Base-by-base conservation (phyloP, 1,140 invertebrate species). In the Delia radicum region DNA sequence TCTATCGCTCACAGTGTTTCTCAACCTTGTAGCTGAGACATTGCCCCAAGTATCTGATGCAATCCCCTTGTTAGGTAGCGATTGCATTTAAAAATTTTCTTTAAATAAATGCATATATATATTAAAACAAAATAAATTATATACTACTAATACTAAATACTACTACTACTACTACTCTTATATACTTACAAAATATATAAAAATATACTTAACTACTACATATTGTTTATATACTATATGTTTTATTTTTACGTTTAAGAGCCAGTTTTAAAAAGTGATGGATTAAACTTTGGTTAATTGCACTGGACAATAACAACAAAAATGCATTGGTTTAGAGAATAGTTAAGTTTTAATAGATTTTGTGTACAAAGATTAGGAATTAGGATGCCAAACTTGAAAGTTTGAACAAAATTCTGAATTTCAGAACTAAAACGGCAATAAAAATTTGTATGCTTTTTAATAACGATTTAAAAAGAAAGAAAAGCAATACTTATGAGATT, bases 1-100 rank as follows among this genome's bases (percentile, higher is more conserved):
- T 89, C 96, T 99, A 88, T 98, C 97, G 88, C 93, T 99, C 91
- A 99, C 97, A 89, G 97, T 99, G 90, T 99, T 99, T 93, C 94
- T 95, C 91, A 96, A 96, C 91, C 92, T 97, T 89, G 95, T 97
- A 87, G 94, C 95, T 85, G 95, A 97, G 92, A 96, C 94, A 88
- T 92, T 97, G 91, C 96, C 95, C 87, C 94, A 96, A 91, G 94
- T 96, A 88, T 96, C 95, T 89, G 95, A 96, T 89, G 94, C 94
- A 89, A 95, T 96, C 90, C 94, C 94, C 89, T 89, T 96, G 92
- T 94, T 95, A 95, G 94, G 94, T 95, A 96, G 89, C 87, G 88
- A 88, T 86, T 86, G 84, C 84, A 86, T 85, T 84, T 82, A 82
- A 85, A 77, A 77, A 85, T 67, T 77, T 67, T 67, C 48, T 55